Evolutionary conservation across 2,113 vertebrate genomes (phyloP), one percentile per base, ranked within the genome.

Genomic region (Meriones unguiculatus): DNA sequence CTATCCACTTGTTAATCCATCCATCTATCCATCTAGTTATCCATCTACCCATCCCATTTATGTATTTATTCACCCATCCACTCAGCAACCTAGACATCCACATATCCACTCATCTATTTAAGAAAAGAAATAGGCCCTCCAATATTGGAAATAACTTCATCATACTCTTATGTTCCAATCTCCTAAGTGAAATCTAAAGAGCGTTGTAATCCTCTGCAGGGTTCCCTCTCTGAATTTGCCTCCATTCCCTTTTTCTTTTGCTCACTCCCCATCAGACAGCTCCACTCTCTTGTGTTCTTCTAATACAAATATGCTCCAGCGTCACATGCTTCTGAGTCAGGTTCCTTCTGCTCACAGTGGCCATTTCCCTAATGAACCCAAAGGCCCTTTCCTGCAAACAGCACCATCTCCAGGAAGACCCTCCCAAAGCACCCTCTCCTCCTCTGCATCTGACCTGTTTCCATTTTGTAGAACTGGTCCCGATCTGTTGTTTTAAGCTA

Each of bases 341-440:
- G 2, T 30, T 46, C 46, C 69, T 32, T 75, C 50, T 35, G 18
- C 32, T 46, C 69, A 54, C 28, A 17, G 50, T 6, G 17, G 9
- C 11, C 35, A 1, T n/a, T 64, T 88, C 35, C 62, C 50, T 30
- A 3, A 9, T 1, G 9, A 32, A 15, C 3, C 18, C 8, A 1
- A 35, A 93, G 59, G 17, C 0, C 2, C 14, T 41, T 52, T 11
- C 25, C 81, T 87, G 52, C 46, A 41, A 3, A 81, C 65, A 59
- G 65, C 24, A 8, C 84, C 70, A 81, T n/a, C 81, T 93, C 59
- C 69, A 93, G 69, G 82, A 70, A 91, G 93, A 73, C 28, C 46
- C 84, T 69, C 57, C 69, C 41, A 28, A 20, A 41, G 54, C 59
- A 41, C 13, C 17, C 4, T 69, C n/a, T 52, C n/a, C 32, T 62